Conservation (phyloP, 2,888 invertebrate species). For the Pheosia tremula region DNA sequence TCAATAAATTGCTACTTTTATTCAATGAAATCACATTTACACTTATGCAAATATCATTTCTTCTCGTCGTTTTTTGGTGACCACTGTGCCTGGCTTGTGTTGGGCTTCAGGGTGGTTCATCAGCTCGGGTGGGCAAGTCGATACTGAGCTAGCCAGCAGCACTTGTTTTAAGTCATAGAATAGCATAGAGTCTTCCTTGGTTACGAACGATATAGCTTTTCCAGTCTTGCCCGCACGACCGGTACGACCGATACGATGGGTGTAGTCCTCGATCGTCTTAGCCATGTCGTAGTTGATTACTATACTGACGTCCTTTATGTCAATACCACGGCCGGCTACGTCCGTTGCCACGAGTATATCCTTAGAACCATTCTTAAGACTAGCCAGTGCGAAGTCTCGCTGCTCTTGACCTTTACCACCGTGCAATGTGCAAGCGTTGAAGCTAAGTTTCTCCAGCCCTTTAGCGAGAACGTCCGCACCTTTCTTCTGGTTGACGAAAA, state of each 20-base stretch:
- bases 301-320: conserved; percentile 99
- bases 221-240: conserved; percentile 99
- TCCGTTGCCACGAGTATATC: conserved; percentile 99
- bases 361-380: conserved; percentile 97
- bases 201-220: conserved; percentile 97
- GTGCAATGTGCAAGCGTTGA: conserved; percentile 98
- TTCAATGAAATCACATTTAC: conserved; percentile 15
- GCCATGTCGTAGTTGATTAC: conserved; percentile 99
- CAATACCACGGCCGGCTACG: conserved; percentile 99
- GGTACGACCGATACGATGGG: conserved; percentile 99
- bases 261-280: conserved; percentile 98
- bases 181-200: conserved; percentile 97
- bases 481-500: conserved; percentile 99
- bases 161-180: conserved; percentile 99
- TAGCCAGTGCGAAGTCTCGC: conserved; percentile 98
- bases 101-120: conserved; percentile 99
- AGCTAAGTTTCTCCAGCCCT: conserved; percentile 97
- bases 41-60: conserved; percentile 97
- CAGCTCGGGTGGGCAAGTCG: conserved; percentile 97
- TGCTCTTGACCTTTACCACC: conserved; percentile 99
- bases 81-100: conserved; percentile 97
- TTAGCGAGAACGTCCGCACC: conserved; percentile 99
- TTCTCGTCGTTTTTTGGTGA: conserved; percentile 96
- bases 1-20: conserved; percentile 27
- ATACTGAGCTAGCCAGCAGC: conserved; percentile 94